Conservation (phyloP, 2,113 vertebrate species). For the Harpagus bidentatus region DNA sequence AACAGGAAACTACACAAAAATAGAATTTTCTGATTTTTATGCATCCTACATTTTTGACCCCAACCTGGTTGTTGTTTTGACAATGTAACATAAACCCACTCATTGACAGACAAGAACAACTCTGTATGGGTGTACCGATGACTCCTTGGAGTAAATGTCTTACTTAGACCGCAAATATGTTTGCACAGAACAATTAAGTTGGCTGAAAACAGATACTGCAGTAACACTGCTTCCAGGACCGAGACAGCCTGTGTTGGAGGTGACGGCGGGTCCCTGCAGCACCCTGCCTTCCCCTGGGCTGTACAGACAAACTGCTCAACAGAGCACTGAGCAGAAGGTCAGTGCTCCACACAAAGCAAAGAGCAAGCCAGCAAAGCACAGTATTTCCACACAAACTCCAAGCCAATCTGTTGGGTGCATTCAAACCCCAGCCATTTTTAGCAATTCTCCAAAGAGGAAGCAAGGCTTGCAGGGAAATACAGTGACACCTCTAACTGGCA, state of each 20-base stretch:
- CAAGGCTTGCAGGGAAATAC: neutral
- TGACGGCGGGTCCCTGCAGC: neutral
- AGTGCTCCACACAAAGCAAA: neutral
- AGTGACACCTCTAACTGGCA: conserved; percentile 29
- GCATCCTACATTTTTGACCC: conserved; percentile 9
- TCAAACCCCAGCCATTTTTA: neutral
- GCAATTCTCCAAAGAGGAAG: neutral
- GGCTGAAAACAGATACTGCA: neutral
- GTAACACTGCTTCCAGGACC: neutral
- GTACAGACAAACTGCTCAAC: neutral
- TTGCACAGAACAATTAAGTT: neutral
- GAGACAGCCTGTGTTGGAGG: neutral
- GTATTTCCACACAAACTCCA: neutral
- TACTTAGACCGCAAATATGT: neutral
- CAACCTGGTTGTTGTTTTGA: neutral
- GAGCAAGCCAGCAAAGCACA: neutral
- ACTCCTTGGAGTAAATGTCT: neutral
- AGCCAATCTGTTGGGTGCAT: neutral
- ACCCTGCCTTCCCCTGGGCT: neutral
- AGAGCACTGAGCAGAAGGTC: neutral
- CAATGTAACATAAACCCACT: conserved; percentile 10
- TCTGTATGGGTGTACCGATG: neutral
- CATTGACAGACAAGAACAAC: neutral
- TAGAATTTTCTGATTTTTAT: neutral
- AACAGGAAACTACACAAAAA: conserved; percentile 33